phyloP scores from a whole-genome alignment of 2,888 invertebrate genomes.

The Eledone cirrhosa region DNA sequence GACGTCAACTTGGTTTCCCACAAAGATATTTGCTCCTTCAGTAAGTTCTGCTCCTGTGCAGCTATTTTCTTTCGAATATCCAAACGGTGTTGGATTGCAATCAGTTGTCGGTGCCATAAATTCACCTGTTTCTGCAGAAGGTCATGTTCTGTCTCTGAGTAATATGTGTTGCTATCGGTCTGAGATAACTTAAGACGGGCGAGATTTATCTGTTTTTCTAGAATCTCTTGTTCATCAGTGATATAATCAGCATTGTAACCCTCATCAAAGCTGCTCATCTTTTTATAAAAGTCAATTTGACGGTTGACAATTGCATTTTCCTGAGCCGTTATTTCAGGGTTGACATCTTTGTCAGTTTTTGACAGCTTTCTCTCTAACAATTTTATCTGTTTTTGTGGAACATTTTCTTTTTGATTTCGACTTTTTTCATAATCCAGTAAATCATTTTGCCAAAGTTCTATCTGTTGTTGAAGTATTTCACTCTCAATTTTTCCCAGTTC shows the following conservation, averaged over 20 bases:
- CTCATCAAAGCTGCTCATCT: background rate
- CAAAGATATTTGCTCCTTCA: background rate
- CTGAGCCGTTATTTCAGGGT: slow-evolving; percentile 11
- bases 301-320: slow-evolving; percentile 12
- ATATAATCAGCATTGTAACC: slow-evolving; percentile 2
- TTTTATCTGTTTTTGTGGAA: slow-evolving; percentile 18
- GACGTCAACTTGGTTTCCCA: background rate
- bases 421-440: background rate
- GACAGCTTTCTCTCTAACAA: slow-evolving; percentile 19
- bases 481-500: slow-evolving; percentile 1
- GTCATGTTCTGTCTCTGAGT: slow-evolving; percentile 2
- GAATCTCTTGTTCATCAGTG: slow-evolving; percentile 15
- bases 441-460: slow-evolving; percentile 8
- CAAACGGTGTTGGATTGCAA: slow-evolving; percentile 14
- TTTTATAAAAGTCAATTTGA: background rate
- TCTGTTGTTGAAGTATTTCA: slow-evolving; percentile 23
- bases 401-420: background rate
- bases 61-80: background rate
- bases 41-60: background rate
- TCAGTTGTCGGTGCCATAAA: slow-evolving; percentile 16
- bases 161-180: background rate
- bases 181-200: slow-evolving; percentile 2
- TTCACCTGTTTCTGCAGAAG: slow-evolving; percentile 20
- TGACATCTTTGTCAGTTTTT: background rate
- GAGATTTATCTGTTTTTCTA: slow-evolving; percentile 12